Percentiles rank a stretch among this genome's conserved stretches.
Evolutionary conservation across 2,113 vertebrate species (phyloP).

Genomic region (Antennarius striatus): DNA sequence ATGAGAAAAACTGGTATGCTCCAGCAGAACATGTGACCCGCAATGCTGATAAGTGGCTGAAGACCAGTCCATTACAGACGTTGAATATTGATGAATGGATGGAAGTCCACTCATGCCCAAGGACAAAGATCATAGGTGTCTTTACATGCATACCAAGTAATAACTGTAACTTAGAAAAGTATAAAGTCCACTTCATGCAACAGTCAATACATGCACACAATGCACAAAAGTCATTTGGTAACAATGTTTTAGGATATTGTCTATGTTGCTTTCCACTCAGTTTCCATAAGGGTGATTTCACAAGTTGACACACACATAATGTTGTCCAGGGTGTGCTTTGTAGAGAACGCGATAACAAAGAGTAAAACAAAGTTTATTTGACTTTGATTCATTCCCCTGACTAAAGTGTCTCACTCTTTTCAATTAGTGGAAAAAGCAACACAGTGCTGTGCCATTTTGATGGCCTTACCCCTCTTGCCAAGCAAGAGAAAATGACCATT

Average conservation of each 20-base stretch:
- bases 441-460: conserved; percentile 18
- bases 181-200: no score
- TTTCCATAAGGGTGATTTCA: neutral
- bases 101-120: no score
- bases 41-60: no score
- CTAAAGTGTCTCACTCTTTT: conserved; percentile 29
- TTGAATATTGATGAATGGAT: no score
- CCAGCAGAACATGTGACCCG: no score
- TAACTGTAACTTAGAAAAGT: no score
- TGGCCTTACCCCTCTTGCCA: conserved; percentile 29
- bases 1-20: no score
- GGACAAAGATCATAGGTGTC: no score
- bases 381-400: conserved; percentile 12
- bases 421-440: conserved; percentile 26
- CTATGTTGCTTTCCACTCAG: neutral
- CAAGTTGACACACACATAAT: neutral
- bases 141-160: no score
- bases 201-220: conserved; percentile 22
- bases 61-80: no score
- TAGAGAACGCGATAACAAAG: neutral
- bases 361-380: conserved; percentile 2
- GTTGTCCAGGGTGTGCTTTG: neutral
- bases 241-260: no score
- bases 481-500: conserved; percentile 42
- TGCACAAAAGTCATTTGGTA: neutral